Percentiles rank a stretch among this genome's conserved stretches.
Conservation (phyloP, 2,113 vertebrate genomes). For the Chunga burmeisteri region DNA sequence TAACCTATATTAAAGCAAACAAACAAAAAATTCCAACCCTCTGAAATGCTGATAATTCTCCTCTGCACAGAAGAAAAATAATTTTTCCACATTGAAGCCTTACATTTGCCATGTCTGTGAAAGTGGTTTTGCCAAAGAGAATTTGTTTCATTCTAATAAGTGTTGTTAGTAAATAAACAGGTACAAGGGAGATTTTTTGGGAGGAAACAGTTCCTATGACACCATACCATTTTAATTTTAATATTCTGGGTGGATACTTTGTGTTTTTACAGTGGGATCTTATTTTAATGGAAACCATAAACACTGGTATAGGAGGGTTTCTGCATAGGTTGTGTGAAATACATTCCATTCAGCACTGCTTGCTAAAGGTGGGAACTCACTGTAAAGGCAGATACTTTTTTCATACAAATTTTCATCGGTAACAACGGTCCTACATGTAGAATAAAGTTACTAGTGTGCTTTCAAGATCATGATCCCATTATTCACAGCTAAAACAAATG, state of each 20-base stretch:
- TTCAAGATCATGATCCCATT: neutral
- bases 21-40: neutral
- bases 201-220: neutral
- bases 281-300: neutral
- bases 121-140: neutral
- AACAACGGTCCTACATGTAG: neutral
- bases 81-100: neutral
- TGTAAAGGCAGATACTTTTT: neutral
- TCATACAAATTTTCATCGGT: neutral
- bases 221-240: neutral
- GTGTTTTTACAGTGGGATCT: neutral
- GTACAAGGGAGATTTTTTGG: neutral
- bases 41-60: neutral
- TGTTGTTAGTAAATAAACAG: neutral
- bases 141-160: neutral
- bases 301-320: neutral
- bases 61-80: neutral
- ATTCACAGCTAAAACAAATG: neutral
- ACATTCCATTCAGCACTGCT: neutral
- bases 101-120: neutral
- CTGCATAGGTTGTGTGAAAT: neutral
- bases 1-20: neutral
- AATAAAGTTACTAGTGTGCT: neutral
- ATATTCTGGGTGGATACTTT: neutral
- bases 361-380: neutral